A percentile compares a stretch with the other conserved stretches of the same genome.
Conservation (phyloP, 2,888 invertebrate species). For the Lasius fuliginosus region DNA sequence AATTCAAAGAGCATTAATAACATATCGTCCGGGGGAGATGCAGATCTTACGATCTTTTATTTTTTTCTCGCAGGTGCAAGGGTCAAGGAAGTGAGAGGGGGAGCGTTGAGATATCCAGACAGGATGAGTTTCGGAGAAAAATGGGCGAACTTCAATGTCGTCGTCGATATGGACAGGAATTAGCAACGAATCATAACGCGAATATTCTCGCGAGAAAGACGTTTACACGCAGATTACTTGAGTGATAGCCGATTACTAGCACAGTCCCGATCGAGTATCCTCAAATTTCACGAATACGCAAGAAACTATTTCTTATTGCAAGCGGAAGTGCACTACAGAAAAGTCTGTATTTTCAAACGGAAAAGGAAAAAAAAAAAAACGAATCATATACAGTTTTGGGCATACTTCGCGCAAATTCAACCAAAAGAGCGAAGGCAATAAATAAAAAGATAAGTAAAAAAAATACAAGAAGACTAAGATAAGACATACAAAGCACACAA, state of each 20-base stretch:
- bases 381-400: conserved; percentile 64
- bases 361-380: conserved; percentile 48
- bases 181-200: conserved; percentile 44
- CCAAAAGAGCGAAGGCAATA: conserved; percentile 72
- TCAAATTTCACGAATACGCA: conserved; percentile 62
- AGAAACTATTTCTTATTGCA: conserved; percentile 67
- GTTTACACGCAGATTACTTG: conserved; percentile 62
- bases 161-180: conserved; percentile 60
- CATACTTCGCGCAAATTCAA: conserved; percentile 76
- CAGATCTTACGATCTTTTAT: conserved; percentile 55
- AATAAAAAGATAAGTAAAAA: conserved; percentile 62
- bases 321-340: conserved; percentile 71
- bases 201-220: conserved; percentile 57
- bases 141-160: conserved; percentile 65
- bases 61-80: conserved; percentile 61
- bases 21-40: conserved; percentile 75
- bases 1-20: conserved; percentile 81
- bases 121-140: conserved; percentile 67
- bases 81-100: conserved; percentile 43
- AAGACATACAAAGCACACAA: conserved; percentile 72
- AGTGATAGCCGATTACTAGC: conserved; percentile 59
- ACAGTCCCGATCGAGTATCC: conserved; percentile 56
- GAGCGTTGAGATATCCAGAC: conserved; percentile 62
- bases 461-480: conserved; percentile 63
- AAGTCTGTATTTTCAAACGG: conserved; percentile 57